Evolutionary conservation across 2,888 invertebrate genomes (phyloP), one percentile per base, ranked within the genome.

Genomic region (Cyclophora albipunctata): DNA sequence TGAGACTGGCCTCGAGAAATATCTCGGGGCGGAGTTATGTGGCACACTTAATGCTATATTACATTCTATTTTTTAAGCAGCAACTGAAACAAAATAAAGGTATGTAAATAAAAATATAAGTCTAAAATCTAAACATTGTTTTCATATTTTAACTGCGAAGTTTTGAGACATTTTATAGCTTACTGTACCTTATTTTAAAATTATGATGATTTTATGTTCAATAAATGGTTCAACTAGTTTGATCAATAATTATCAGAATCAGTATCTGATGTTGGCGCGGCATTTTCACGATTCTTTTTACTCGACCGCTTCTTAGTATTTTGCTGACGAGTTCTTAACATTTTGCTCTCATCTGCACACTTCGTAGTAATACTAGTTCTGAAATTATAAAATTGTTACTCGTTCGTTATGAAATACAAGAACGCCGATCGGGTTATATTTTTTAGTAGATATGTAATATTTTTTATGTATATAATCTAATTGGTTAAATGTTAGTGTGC

Each of bases 301-400:
- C 42, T 51, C 6, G 54, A 59, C 7, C 59, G 59, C 49, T 63
- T 76, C 34, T 61, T 72, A 59, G 65, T 67, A 45, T 72, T 72
- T 33, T 63, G 58, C 50, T 71, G 64, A 3, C 78, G 70, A 44
- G 67, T 75, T 34, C 84, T 85, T 44, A 77, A 75, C 90, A 91
- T 90, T 75, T 91, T 91, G 58, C 90, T 90, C 68, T 91, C 91
- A 63, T 91, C 91, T 0, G 90, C 90, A 62, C 91, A 91, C 70
- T 91, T 91, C 0, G 90, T 90, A 34, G 91, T 91, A n/a, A 91
- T 91, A n/a, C 88, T 86, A 7, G 81, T 84, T 47, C 91, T 88
- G 70, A 45, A 69, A 71, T 44, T 3, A 40, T 7, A 50, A 34
- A 35, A 45, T 1, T 3, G 5, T 42, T 42, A 7, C 5, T 42